Base-by-base conservation (phyloP, 1,140 invertebrate species). In the Apocrypta bakeri region DNA sequence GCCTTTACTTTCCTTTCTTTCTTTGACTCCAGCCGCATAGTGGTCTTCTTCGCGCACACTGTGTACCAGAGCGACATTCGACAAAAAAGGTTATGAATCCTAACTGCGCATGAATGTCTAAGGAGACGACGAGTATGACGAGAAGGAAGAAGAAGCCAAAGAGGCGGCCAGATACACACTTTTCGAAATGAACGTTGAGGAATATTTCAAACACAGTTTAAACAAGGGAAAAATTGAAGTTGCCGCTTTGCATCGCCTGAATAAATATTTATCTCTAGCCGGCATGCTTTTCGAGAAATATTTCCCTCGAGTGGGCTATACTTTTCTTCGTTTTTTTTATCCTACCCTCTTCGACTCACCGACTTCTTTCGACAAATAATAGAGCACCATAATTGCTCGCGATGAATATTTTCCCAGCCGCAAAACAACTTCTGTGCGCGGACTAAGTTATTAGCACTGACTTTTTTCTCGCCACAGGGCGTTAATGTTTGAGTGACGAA, bases 71-170 rank as follows among this genome's bases (percentile, higher is more conserved):
- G 37, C 33, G 73, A 69, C 73, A 82, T 56, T 78, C 74, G 81
- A 73, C 48, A 73, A 81, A 79, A 85, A 85, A 80, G 84, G 87
- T 88, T 86, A 88, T 88, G 87, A 89, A 88, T 88, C 85, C 84
- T 87, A 87, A 86, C 85, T 82, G 84, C 85, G 85, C 84, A 86
- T 89, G 87, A 87, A 89, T 89, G 84, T 73, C 84, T 84, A 82
- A 85, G 79, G 74, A 85, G 85, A 74, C 84, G 64, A 68, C 82
- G 79, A 68, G 84, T 85, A 85, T 83, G 83, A 29, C 64, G 31
- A 64, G 48, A 17, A 56, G 14, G 48, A 56, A 21, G 48, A 48
- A 9, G 42, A 56, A 56, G 48, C 21, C 48, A 56, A 56, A 56
- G 48, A 21, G 48, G 42, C 42, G 42, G 48, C 21, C 48, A 61